Evolutionary conservation across 2,888 invertebrate genomes (phyloP).

Genomic region (Ferdinandea cuprea): DNA sequence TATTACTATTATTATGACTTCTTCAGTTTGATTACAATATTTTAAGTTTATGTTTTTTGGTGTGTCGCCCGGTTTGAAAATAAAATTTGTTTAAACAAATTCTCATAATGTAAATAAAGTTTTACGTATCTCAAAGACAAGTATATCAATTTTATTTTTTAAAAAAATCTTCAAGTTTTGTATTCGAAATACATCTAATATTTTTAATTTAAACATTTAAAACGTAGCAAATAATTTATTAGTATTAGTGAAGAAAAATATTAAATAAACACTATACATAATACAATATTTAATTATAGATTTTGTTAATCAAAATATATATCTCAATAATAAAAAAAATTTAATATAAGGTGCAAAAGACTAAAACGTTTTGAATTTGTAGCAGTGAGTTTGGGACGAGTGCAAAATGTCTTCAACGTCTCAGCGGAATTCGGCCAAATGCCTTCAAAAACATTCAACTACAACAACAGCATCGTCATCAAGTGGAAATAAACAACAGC

Average conservation of each 20-base stretch:
- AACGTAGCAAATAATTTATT: conserved; percentile 1
- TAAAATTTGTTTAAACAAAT: background rate
- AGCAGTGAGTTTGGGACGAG: conserved; percentile 42
- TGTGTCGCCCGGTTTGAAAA: background rate
- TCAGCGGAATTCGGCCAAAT: conserved; percentile 54
- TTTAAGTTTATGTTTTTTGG: background rate
- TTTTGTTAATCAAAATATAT: conserved; percentile 39
- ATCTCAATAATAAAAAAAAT: conserved; percentile 24
- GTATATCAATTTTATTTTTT: background rate
- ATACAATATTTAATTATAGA: conserved; percentile 51
- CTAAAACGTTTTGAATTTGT: conserved; percentile 21
- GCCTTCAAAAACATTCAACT: conserved; percentile 28
- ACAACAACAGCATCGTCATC: conserved; percentile 60
- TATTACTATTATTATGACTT: background rate
- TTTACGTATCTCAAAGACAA: background rate
- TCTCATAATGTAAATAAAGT: background rate
- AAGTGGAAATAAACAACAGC: conserved; percentile 78
- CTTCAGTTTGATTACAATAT: background rate
- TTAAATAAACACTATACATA: conserved; percentile 12
- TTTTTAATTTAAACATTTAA: background rate
- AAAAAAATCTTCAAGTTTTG: background rate
- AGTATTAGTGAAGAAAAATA: conserved; percentile 23
- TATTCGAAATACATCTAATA: background rate
- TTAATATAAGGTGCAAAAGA: conserved; percentile 32
- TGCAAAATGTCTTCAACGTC: conserved; percentile 65